Conservation (phyloP, 2,113 vertebrate species). For the Redunca redunca region DNA sequence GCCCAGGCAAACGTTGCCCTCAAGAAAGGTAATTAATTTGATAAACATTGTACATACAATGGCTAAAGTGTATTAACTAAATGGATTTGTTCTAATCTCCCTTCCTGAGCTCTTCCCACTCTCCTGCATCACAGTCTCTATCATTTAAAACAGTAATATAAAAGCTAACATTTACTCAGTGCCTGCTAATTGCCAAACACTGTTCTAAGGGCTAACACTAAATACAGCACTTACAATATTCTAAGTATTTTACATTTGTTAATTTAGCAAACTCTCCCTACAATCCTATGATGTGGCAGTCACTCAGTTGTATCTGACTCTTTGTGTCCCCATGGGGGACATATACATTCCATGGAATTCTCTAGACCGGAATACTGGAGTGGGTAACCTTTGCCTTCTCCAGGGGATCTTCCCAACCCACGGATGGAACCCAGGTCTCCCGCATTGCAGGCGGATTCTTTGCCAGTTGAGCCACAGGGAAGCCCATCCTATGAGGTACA, state of each 20-base stretch:
- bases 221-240: background rate
- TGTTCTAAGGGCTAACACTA: background rate
- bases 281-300: background rate
- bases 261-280: background rate
- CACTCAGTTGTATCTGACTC: background rate
- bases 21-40: conserved; percentile 14
- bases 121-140: background rate
- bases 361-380: background rate
- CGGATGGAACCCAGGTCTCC: background rate
- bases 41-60: background rate
- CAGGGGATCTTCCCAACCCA: background rate
- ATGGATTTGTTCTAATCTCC: background rate
- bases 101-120: background rate
- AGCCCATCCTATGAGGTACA: background rate
- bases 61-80: background rate
- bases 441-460: background rate
- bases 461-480: background rate
- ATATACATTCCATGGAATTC: background rate
- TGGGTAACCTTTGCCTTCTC: background rate
- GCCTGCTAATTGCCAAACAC: background rate
- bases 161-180: background rate
- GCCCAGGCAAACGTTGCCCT: background rate
- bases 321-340: background rate
- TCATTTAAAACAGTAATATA: background rate
- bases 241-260: background rate